Evolutionary conservation across 2,888 invertebrate genomes (phyloP), one percentile per base, ranked within the genome.

Genomic region (Tenthredo notha): DNA sequence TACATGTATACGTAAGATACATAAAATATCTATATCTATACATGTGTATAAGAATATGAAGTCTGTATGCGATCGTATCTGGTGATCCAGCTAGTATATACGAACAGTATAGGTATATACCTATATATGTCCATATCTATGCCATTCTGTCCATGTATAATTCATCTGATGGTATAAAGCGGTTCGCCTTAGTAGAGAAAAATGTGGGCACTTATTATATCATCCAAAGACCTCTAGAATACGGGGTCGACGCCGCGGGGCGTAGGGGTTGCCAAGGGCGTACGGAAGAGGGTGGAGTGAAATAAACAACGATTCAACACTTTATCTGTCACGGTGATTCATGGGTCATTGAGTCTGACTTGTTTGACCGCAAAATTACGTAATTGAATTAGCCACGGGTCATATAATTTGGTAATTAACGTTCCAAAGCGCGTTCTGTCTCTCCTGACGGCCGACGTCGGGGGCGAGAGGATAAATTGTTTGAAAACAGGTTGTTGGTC

Each of bases 371-470:
- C 78, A 80, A 88, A 84, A 88, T 87, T 87, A 86, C 86, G 72
- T 87, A 86, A 89, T 90, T 88, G 86, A 84, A 89, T 89, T 88
- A 88, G 70, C 87, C 47, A 87, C 85, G 87, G 86, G 84, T 86
- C 87, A 86, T 85, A 87, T 87, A 87, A 87, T 86, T 87, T 75
- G 77, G 40, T 87, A 85, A 87, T 89, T 87, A 88, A 85, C 86
- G 84, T 85, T 74, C 40, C 65, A 21, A 43, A 75, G 25, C 77
- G 77, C 70, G 65, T 37, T 33, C 65, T 50, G 67, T 83, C 47
- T 61, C 83, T 70, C 50, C 40, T 29, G 47, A 65, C 25, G 65
- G 25, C 12, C 37, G 18, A 25, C 75, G 47, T 43, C 43, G 75
- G 75, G 40, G 75, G 75, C n/a, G 47, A 72, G 65, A 29, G 78